Base-by-base conservation (phyloP, 2,888 invertebrate genomes). In the Empis stercorea region DNA sequence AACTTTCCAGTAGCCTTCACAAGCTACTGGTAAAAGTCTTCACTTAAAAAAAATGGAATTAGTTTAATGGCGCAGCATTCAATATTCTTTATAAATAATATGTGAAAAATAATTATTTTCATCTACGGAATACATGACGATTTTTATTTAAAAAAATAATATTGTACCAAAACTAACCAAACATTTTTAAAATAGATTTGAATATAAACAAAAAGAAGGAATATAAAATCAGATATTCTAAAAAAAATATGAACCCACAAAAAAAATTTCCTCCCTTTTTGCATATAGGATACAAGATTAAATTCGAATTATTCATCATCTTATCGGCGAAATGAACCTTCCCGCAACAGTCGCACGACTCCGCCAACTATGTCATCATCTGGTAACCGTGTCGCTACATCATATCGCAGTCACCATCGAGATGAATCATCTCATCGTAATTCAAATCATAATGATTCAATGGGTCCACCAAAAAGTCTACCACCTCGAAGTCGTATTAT, bases 401-500 rank as follows among this genome's bases (percentile, higher is more conserved):
- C 63, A 49, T 57, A 55, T 50, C 64, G 51, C 34, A 40, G 27
- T 14, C 40, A 32, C 9, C 43, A 46, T 46, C 49, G 48, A 16
- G 43, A 46, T 10, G 48, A 46, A 16, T 44, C 46, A 3, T 52
- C 53, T 10, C 49, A 51, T 38, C 51, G 50, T 34, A 49, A 47
- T 39, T 44, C 51, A 36, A 34, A 46, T 44, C 23, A 20, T 10
- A 56, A 56, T 44, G 56, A 57, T 37, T 61, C 67, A 14, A 67
- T 68, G 67, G 69, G 69, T 36, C 68, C 67, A 48, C 68, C 68
- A 52, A 68, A 65, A 54, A 61, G 62, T 43, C 57, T 60, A 20
- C 58, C 60, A 56, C 66, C 61, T 47, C 61, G 65, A 52, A 60
- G 54, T 51, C 65, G 65, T 56, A 61, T 63, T 51, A 57, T 64